Evolutionary conservation across 2,113 vertebrate species (phyloP).

Genomic region (Nestor notabilis): DNA sequence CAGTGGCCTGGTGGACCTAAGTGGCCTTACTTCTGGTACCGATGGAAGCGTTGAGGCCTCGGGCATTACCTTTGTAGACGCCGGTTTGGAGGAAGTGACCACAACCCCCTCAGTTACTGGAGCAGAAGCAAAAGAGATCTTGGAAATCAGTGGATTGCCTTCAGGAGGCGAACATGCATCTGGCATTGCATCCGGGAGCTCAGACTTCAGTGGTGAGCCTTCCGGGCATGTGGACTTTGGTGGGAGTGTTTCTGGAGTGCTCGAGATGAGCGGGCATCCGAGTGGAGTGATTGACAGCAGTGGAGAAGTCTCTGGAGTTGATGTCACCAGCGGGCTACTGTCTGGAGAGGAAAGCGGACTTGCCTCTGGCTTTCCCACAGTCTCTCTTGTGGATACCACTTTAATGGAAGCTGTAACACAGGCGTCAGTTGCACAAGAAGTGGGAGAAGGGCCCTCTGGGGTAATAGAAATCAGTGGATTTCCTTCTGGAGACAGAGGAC

Average conservation of each 20-base stretch:
- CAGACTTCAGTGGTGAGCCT: conserved; percentile 72
- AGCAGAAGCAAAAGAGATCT: conserved; percentile 79
- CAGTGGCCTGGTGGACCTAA: conserved; percentile 52
- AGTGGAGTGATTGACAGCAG: conserved; percentile 74
- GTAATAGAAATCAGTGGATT: conserved; percentile 76
- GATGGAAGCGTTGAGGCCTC: conserved; percentile 70
- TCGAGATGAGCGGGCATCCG: conserved; percentile 70
- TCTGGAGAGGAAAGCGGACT: conserved; percentile 81
- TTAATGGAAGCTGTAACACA: conserved; percentile 77
- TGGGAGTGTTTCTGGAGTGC: conserved; percentile 74
- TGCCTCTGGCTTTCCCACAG: conserved; percentile 69
- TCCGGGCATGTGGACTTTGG: conserved; percentile 70
- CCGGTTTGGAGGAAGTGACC: conserved; percentile 73
- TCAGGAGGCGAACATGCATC: conserved; percentile 74
- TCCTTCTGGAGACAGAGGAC: conserved; percentile 67
- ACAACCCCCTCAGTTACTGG: conserved; percentile 23
- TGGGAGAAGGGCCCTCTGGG: conserved; percentile 80
- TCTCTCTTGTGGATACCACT: conserved; percentile 79
- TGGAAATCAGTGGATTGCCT: conserved; percentile 80
- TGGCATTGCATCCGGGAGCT: conserved; percentile 65
- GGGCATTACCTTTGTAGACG: conserved; percentile 76
- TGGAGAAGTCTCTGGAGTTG: conserved; percentile 72
- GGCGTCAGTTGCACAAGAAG: conserved; percentile 77
- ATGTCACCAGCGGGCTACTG: conserved; percentile 52
- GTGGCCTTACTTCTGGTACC: conserved; percentile 52